Conservation (phyloP, 2,888 invertebrate genomes). For the Geotrupes spiniger region DNA sequence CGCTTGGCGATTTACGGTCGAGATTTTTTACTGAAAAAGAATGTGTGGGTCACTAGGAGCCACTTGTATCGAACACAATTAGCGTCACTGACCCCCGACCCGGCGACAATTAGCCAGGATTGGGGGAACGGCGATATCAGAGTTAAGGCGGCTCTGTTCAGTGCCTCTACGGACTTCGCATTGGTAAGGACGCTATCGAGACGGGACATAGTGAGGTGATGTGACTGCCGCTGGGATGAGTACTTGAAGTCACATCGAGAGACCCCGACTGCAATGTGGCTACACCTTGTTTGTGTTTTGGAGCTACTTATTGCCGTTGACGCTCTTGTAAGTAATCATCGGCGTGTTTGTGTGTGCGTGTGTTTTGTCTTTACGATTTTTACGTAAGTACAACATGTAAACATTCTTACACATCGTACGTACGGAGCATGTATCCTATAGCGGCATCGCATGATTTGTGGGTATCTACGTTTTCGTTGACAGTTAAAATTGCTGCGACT, state of each 20-base stretch:
- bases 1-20: constrained; percentile 15
- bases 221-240: constrained; percentile 15
- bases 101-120: constrained; percentile 32
- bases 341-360: no score
- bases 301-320: constrained; percentile 20
- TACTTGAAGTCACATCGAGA: constrained; percentile 18
- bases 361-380: no score
- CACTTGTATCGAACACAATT: constrained; percentile 29
- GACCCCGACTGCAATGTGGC: constrained; percentile 26
- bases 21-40: constrained; percentile 13
- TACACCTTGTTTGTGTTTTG: constrained; percentile 19
- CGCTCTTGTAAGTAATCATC: constrained; percentile 22
- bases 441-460: no score
- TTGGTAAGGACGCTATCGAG: constrained; percentile 9
- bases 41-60: constrained; percentile 22
- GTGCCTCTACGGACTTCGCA: constrained; percentile 31
- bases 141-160: constrained; percentile 18
- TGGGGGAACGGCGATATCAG: constrained; percentile 26
- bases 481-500: constrained; percentile 21
- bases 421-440: no score
- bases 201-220: constrained; percentile 11
- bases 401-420: no score
- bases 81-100: constrained; percentile 33
- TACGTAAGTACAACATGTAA: no score
- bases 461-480: no score